Percentiles rank a stretch among this genome's conserved stretches.
phyloP scores from a whole-genome alignment of 2,113 vertebrate genomes.

The Xiphophorus couchianus region DNA sequence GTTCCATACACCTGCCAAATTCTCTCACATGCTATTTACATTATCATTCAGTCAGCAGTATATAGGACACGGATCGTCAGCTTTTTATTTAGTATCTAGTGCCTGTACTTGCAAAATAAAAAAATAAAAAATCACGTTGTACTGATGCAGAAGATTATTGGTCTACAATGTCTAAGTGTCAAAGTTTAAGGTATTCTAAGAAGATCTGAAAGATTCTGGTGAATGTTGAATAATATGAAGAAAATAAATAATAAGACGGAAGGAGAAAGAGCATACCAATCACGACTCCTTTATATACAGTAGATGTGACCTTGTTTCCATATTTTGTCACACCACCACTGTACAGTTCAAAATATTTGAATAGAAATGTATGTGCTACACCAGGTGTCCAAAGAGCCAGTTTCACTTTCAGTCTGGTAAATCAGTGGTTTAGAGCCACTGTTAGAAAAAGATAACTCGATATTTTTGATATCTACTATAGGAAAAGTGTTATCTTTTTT shows the following conservation, averaged over 20 bases:
- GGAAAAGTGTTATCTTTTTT: too few relatives aligned
- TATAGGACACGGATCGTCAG: constrained; percentile 69
- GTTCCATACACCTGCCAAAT: constrained; percentile 67
- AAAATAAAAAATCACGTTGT: constrained; percentile 51
- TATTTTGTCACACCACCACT: not conserved
- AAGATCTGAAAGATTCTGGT: constrained; percentile 36
- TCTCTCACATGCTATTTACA: constrained; percentile 75
- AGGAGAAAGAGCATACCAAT: constrained; percentile 14
- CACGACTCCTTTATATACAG: not conserved
- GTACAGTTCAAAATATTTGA: not conserved
- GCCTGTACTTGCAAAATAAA: constrained; percentile 52
- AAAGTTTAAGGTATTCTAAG: constrained; percentile 14
- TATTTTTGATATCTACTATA: too few relatives aligned
- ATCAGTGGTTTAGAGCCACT: too few relatives aligned
- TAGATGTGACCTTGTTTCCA: not conserved
- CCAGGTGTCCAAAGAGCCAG: too few relatives aligned
- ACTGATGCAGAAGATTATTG: constrained; percentile 54
- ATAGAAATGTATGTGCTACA: too few relatives aligned
- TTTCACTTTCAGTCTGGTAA: too few relatives aligned
- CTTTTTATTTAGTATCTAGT: constrained; percentile 68
- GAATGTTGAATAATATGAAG: constrained; percentile 20
- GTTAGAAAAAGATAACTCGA: too few relatives aligned
- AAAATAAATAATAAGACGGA: not conserved
- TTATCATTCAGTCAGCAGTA: constrained; percentile 76
- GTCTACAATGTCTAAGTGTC: constrained; percentile 47